These are phyloP conservation scores for Lycophotia porphyrea DNA, from an alignment of 2,888 invertebrate species.

Conservation along the genomic window DNA sequence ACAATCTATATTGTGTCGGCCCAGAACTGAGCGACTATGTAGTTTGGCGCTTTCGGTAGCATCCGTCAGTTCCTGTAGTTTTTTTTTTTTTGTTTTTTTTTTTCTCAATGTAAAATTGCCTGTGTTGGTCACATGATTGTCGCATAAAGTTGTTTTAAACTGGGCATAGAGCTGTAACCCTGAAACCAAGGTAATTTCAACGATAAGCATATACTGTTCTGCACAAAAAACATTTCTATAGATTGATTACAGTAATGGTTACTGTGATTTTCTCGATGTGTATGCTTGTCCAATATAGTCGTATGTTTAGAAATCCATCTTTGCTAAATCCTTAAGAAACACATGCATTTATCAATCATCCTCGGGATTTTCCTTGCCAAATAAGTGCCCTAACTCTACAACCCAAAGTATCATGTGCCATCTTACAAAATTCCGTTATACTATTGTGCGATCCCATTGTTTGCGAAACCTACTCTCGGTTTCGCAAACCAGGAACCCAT, in stretches of 20 bases:
- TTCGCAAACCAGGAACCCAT: conserved; percentile 68
- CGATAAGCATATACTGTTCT: background rate
- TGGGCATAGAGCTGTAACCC: background rate
- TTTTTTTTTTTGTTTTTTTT: no score
- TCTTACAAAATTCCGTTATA: conserved; percentile 40
- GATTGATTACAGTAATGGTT: background rate
- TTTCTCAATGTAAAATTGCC: background rate
- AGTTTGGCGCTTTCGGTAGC: no score
- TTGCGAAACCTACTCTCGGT: conserved; percentile 41
- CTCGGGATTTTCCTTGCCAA: background rate
- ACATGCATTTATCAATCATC: background rate
- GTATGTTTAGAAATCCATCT: background rate
- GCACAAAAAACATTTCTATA: background rate
- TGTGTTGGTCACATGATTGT: background rate
- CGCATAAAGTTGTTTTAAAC: background rate
- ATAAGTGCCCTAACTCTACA: background rate
- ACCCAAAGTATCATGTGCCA: conserved; percentile 7
- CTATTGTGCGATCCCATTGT: conserved; percentile 39
- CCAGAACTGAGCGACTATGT: no score
- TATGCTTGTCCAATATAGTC: background rate
- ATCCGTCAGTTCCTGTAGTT: no score
- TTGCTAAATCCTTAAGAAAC: background rate
- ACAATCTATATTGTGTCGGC: no score
- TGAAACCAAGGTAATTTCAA: background rate
- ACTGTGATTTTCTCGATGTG: background rate